Evolutionary conservation across 2,888 invertebrate species (phyloP).

Genomic region (Microdon myrmicae): DNA sequence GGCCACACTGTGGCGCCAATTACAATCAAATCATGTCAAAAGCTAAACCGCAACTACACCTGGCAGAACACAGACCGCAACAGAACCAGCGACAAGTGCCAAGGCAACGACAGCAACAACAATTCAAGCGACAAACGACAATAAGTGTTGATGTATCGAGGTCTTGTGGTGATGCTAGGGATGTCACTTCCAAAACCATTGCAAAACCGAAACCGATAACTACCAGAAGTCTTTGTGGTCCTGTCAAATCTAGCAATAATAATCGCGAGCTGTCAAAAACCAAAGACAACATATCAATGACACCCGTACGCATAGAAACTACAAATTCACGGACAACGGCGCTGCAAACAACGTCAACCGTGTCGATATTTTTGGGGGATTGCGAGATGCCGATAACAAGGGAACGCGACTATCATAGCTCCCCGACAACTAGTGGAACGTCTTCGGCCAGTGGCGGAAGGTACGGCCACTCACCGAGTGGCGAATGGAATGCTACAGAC

Average conservation of each 20-base stretch:
- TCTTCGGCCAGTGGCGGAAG: conserved; percentile 37
- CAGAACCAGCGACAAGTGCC: not conserved
- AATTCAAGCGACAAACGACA: conserved; percentile 22
- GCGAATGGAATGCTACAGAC: conserved; percentile 36
- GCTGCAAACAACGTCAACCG: conserved; percentile 55
- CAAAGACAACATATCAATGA: conserved; percentile 43
- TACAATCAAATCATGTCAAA: conserved; percentile 45
- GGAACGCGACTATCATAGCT: conserved; percentile 45
- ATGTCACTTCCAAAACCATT: conserved; percentile 10
- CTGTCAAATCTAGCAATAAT: conserved; percentile 17
- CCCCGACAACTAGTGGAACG: conserved; percentile 39
- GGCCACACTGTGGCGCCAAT: conserved; percentile 68
- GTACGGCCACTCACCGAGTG: conserved; percentile 31
- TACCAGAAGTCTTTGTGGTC: too few relatives aligned
- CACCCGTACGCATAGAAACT: conserved; percentile 46
- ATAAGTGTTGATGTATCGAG: conserved; percentile 23
- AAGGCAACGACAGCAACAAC: conserved; percentile 13
- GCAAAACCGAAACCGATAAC: too few relatives aligned
- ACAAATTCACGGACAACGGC: conserved; percentile 1
- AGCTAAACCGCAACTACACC: conserved; percentile 33
- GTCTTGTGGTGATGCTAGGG: conserved; percentile 14
- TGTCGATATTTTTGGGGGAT: conserved; percentile 58
- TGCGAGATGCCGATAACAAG: conserved; percentile 61
- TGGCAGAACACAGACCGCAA: too few relatives aligned
- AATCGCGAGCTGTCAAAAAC: conserved; percentile 17